Conservation (phyloP, 2,888 invertebrate genomes). For the Dichetophora obliterata region DNA sequence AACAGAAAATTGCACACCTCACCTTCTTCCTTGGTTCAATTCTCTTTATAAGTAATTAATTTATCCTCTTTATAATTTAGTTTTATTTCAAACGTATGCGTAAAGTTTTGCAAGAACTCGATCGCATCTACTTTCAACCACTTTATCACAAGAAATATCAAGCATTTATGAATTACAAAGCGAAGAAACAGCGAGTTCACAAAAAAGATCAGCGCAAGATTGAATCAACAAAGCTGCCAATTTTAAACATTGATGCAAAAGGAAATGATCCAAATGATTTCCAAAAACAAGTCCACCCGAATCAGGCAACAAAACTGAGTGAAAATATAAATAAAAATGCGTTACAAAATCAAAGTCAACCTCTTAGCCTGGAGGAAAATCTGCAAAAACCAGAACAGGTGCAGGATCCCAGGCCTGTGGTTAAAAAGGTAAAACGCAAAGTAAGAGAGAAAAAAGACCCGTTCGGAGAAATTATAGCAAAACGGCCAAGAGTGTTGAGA, state of each 20-base stretch:
- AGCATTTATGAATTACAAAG: conserved; percentile 38
- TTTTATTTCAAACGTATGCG: conserved; percentile 60
- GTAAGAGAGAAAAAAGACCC: conserved; percentile 10
- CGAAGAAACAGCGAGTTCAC: conserved; percentile 25
- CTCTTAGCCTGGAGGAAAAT: not conserved
- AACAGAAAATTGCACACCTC: not conserved
- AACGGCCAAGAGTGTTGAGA: conserved; percentile 52
- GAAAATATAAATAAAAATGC: not conserved
- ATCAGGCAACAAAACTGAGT: not conserved
- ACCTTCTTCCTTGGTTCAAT: not conserved
- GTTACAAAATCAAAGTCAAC: not conserved
- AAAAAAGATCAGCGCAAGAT: not conserved
- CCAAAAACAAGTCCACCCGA: not conserved
- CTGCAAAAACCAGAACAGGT: not conserved
- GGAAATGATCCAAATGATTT: not conserved
- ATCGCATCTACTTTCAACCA: conserved; percentile 64
- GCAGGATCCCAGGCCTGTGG: not conserved
- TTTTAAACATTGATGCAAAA: not conserved
- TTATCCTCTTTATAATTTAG: conserved; percentile 46
- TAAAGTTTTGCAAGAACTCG: conserved; percentile 63
- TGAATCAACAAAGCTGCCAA: too few relatives aligned
- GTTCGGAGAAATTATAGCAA: not conserved
- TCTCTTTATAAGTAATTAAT: not conserved
- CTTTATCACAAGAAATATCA: conserved; percentile 54
- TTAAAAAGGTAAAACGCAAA: conserved; percentile 11